phyloP scores from a whole-genome alignment of 2,113 vertebrate genomes.

The Eupsittula cactorum region DNA sequence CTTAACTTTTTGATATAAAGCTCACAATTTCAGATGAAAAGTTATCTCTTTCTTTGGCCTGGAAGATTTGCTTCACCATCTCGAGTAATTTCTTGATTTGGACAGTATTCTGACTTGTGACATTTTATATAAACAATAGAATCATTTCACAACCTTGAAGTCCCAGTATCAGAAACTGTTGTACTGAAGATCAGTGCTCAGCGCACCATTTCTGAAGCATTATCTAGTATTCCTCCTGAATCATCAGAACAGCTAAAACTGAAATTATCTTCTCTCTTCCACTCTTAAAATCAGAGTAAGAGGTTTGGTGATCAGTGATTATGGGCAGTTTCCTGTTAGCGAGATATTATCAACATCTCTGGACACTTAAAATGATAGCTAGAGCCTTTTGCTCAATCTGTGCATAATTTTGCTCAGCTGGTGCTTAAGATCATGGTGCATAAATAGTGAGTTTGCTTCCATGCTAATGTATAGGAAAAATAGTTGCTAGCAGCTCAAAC shows the following conservation, averaged over 20 bases:
- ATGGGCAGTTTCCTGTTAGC: not conserved
- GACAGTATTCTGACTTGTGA: not conserved
- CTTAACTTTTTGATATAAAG: not conserved
- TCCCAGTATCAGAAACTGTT: not conserved
- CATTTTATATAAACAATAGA: not conserved
- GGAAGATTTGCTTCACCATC: not conserved
- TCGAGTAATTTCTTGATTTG: not conserved
- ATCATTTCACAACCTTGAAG: not conserved
- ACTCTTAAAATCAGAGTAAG: slow-evolving; percentile 24
- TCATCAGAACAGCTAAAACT: not conserved
- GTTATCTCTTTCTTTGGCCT: not conserved
- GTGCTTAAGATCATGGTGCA: not conserved
- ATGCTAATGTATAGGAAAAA: not conserved
- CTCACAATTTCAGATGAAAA: not conserved
- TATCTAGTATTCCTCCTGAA: not conserved
- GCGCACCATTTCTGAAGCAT: not conserved
- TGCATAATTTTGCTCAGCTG: not conserved
- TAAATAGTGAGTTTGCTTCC: not conserved
- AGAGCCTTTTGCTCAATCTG: not conserved
- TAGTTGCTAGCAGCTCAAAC: not conserved
- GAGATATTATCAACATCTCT: not conserved
- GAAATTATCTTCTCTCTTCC: not conserved
- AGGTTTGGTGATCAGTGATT: not conserved
- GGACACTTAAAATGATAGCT: not conserved
- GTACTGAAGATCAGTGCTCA: not conserved